Evolutionary conservation across 2,797 vertebrate genomes (phyloP), one percentile per base, ranked within the genome.

Genomic region (Cirrhinus molitorella): DNA sequence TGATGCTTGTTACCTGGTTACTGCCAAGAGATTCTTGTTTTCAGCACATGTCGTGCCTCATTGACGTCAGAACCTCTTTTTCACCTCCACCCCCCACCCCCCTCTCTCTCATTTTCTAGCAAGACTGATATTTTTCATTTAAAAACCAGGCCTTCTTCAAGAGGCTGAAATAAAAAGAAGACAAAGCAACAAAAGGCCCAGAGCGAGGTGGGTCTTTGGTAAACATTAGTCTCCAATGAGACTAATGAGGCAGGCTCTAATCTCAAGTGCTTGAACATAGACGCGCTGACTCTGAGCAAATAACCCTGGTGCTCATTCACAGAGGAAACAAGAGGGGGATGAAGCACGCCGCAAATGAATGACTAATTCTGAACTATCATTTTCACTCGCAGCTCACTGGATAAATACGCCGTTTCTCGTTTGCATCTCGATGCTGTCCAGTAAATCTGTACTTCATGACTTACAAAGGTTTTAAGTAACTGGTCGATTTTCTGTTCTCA

Each of bases 1-100:
- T 88, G 88, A 88, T 91, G 88, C 89, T 91, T 92, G 92, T 95
- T 94, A 92, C 94, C 91, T 91, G 91, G 91, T 91, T 93, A 90
- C 95, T 88, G 92, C 89, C 87, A 91, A 92, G 90, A 93, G 89
- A 90, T 88, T 87, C 91, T 92, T 82, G 80, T 89, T 93, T 92
- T 93, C 92, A 88, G 92, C 89, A 89, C 89, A 92, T 90, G 89
- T 89, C 65, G 66, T 91, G 88, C 87, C 87, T 91, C 91, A 92
- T 91, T 95, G 93, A 95, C 93, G 93, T 95, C 94, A 94, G 88
- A 86, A 87, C 71, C 88, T 53, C 43, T 88, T 75, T 19, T 70
- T 77, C 53, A 13, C 17, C 70, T 49, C 66, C 5, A n/a, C 74
- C 3, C 47, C 47, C 59, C 87, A 84, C 71, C 83, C 83, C 34